Conservation (phyloP, 2,113 vertebrate genomes). For the Platanista minor region DNA sequence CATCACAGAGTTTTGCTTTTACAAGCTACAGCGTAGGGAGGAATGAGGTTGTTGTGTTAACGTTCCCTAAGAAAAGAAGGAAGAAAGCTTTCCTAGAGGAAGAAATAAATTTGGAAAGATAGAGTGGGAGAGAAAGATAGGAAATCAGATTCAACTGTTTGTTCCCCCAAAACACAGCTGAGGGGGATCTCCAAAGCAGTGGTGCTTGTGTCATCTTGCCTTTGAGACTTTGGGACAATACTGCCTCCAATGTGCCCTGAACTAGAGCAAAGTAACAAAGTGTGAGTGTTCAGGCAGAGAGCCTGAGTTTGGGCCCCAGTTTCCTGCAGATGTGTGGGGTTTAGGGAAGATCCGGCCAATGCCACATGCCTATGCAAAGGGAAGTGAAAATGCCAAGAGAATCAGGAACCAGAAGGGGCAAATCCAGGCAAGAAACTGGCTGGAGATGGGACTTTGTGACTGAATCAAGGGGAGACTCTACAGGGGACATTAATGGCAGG, state of each 20-base stretch:
- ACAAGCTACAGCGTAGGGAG: neutral
- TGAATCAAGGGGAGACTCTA: neutral
- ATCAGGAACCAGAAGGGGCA: neutral
- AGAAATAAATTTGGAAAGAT: neutral
- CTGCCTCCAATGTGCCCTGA: neutral
- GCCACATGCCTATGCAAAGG: neutral
- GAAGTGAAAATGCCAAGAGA: neutral
- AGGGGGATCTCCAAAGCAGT: neutral
- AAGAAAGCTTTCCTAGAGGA: neutral
- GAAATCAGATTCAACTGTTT: neutral
- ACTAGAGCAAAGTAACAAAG: neutral
- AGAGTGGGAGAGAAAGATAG: neutral
- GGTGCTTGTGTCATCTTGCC: neutral
- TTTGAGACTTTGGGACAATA: neutral
- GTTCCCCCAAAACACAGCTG: neutral
- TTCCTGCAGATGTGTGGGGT: neutral
- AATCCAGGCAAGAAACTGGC: neutral
- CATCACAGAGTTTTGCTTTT: neutral
- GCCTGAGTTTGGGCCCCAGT: neutral
- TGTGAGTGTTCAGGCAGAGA: neutral
- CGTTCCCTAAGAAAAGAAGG: neutral
- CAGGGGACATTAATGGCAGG: fast-evolving
- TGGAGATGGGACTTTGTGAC: neutral
- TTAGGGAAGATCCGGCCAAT: neutral
- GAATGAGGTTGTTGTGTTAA: neutral